phyloP scores from a whole-genome alignment of 2,113 vertebrate species.

The Aegypius monachus region DNA sequence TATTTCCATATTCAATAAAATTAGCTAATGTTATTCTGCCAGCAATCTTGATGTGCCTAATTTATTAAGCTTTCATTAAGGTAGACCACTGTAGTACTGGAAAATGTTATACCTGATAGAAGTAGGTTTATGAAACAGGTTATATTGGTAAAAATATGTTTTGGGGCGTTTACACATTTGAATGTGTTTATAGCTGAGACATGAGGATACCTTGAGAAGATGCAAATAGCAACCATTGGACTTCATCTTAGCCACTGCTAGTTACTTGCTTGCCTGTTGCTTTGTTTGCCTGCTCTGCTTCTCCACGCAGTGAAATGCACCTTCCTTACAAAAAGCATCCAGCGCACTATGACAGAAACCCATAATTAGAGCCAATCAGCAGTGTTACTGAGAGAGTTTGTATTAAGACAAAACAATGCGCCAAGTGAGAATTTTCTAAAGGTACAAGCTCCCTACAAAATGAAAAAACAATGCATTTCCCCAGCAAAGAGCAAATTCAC shows the following conservation, averaged over 20 bases:
- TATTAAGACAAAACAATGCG: neutral
- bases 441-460: neutral
- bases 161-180: neutral
- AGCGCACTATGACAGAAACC: neutral
- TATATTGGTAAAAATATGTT: neutral
- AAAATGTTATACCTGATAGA: neutral
- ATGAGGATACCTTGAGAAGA: neutral
- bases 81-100: neutral
- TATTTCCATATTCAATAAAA: neutral
- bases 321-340: neutral
- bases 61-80: neutral
- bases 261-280: neutral
- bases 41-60: neutral
- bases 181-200: neutral
- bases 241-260: neutral
- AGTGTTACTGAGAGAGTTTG: neutral
- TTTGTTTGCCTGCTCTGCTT: neutral
- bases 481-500: neutral
- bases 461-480: neutral
- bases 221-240: neutral
- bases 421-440: neutral
- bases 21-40: neutral
- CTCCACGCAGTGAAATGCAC: neutral
- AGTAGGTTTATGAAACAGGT: neutral
- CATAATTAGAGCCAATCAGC: neutral